A percentile compares a stretch with the other conserved stretches of the same genome.
phyloP scores from a whole-genome alignment of 2,888 invertebrate species.

The Dendrolimus houi region DNA sequence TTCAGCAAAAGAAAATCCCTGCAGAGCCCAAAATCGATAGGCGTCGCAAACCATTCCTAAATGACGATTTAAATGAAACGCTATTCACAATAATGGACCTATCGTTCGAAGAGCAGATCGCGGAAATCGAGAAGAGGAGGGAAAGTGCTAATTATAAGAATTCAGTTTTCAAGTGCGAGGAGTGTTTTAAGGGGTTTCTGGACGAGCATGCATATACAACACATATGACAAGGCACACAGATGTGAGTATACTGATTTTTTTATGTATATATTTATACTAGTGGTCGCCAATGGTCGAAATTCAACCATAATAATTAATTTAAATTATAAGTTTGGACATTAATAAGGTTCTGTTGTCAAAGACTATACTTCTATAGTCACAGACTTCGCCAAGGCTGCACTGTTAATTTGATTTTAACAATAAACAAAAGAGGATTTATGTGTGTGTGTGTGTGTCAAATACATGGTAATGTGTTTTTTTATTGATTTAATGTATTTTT shows the following conservation, averaged over 20 bases:
- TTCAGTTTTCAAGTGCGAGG: slow-evolving; percentile 48
- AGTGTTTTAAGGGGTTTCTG: slow-evolving; percentile 57
- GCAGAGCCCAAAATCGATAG: slow-evolving; percentile 22
- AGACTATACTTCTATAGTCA: no score
- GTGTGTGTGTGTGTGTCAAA: no score
- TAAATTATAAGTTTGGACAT: no score
- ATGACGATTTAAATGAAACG: slow-evolving; percentile 52
- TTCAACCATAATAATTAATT: no score
- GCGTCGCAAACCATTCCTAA: slow-evolving; percentile 51
- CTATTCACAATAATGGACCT: slow-evolving; percentile 51
- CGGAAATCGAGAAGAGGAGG: slow-evolving; percentile 52
- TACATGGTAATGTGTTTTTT: no score
- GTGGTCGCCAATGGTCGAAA: no score
- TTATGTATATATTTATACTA: no score
- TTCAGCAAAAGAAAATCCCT: slow-evolving; percentile 3
- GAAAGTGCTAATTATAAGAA: slow-evolving; percentile 56
- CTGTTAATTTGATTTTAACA: no score
- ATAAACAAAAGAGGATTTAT: no score
- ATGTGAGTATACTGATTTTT: slow-evolving; percentile 30
- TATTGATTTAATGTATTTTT: no score
- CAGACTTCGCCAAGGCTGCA: no score
- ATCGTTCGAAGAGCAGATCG: slow-evolving; percentile 49
- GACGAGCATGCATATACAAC: slow-evolving; percentile 55
- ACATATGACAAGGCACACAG: slow-evolving; percentile 50
- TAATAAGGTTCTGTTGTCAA: no score